These are phyloP conservation scores for Scaptomyza polygonia DNA, from an alignment of 2,888 invertebrate genomes.

Conservation along the genomic window DNA sequence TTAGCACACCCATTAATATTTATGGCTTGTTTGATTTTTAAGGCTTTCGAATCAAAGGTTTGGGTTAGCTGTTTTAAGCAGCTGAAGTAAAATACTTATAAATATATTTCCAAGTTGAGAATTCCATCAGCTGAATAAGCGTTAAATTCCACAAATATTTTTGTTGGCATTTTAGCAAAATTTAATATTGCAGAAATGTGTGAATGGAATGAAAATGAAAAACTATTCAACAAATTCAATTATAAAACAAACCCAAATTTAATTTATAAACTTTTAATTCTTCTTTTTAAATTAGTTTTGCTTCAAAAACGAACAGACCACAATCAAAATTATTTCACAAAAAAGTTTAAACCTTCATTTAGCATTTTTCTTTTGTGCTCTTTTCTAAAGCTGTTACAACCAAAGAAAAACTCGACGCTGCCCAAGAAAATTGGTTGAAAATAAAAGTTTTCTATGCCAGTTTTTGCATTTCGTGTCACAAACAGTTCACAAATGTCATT, in stretches of 20 bases:
- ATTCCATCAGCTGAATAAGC: background rate
- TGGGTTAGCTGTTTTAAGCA: constrained; percentile 32
- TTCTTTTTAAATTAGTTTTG: no score
- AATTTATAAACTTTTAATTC: background rate
- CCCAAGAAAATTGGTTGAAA: background rate
- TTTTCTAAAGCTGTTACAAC: background rate
- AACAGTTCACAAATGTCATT: constrained; percentile 12
- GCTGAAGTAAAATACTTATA: background rate
- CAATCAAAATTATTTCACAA: background rate
- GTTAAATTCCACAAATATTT: background rate
- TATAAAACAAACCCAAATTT: background rate
- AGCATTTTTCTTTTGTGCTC: background rate
- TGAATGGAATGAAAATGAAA: background rate
- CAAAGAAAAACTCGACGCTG: background rate
- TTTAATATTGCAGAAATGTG: background rate
- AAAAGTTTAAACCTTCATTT: constrained; percentile 17
- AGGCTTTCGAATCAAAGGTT: background rate
- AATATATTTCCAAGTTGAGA: background rate
- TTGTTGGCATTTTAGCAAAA: constrained; percentile 9
- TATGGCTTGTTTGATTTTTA: constrained; percentile 36
- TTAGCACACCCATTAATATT: constrained; percentile 72
- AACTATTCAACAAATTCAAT: background rate
- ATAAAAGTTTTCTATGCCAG: constrained; percentile 26
- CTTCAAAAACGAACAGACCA: background rate
- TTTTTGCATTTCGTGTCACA: constrained; percentile 18